phyloP scores from a whole-genome alignment of 2,888 invertebrate species.

The Vesta saturnalis region DNA sequence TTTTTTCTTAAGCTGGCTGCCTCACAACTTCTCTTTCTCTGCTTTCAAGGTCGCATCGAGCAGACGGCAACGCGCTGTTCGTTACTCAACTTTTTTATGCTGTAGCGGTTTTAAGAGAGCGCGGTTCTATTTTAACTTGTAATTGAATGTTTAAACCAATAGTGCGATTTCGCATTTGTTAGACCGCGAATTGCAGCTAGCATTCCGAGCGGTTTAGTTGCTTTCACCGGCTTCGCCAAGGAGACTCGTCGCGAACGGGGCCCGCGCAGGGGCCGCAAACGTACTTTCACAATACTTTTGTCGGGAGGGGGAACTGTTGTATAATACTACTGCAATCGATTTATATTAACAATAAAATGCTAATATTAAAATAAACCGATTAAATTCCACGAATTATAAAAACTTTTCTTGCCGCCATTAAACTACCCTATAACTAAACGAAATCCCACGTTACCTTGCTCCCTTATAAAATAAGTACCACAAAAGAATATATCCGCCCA shows the following conservation, averaged over 20 bases:
- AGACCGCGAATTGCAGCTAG: conserved; percentile 48
- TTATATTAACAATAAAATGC: conserved; percentile 50
- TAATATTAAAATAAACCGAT: conserved; percentile 26
- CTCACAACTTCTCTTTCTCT: conserved; percentile 60
- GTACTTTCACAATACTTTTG: conserved; percentile 62
- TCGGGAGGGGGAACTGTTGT: conserved; percentile 59
- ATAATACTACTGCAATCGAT: conserved; percentile 61
- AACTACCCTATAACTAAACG: conserved; percentile 4
- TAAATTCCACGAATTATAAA: conserved; percentile 6
- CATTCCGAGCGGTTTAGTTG: conserved; percentile 55
- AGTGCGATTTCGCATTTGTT: conserved; percentile 52
- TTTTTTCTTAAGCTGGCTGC: conserved; percentile 59
- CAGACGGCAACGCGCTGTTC: conserved; percentile 43
- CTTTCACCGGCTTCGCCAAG: conserved; percentile 62
- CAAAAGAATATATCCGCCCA: conserved; percentile 29
- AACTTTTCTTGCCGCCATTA: conserved; percentile 19
- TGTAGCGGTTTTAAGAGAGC: conserved; percentile 31
- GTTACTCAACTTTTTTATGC: conserved; percentile 36
- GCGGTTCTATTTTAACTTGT: conserved; percentile 53
- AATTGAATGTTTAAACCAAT: conserved; percentile 32
- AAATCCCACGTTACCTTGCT: conserved; percentile 10
- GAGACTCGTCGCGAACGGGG: conserved; percentile 60
- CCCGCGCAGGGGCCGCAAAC: conserved; percentile 60
- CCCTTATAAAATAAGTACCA: conserved; percentile 18
- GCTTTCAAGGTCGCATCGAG: conserved; percentile 61